Evolutionary conservation across 2,797 vertebrate genomes (phyloP).

Genomic region (Pantherophis vulpinus): DNA sequence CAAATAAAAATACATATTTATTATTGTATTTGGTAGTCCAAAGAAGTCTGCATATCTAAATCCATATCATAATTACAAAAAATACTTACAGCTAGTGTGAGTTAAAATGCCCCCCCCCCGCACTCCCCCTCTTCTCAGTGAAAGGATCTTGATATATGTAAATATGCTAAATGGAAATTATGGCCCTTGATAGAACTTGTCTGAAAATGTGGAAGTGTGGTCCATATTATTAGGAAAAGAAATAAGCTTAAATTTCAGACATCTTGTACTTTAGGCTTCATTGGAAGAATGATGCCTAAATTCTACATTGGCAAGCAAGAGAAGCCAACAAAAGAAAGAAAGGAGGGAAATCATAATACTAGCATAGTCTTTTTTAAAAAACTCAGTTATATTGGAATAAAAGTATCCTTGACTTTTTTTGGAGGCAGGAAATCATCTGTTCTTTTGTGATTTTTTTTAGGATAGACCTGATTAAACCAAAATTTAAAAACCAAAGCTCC

Average conservation of each 20-base stretch:
- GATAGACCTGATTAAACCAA: conserved; percentile 79
- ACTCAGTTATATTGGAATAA: background rate
- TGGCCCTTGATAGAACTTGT: background rate
- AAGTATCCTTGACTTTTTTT: background rate
- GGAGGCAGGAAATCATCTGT: background rate
- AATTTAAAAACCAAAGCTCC: conserved; percentile 62
- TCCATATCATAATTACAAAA: background rate
- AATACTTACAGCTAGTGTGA: background rate
- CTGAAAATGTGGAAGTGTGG: background rate
- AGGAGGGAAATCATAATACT: background rate
- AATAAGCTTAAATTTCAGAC: background rate
- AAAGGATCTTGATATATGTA: background rate
- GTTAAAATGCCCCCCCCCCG: background rate
- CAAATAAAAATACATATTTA: background rate
- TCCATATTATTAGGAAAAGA: background rate
- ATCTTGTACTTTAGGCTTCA: background rate
- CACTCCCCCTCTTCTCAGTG: background rate
- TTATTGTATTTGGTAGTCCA: background rate
- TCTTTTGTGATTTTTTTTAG: conserved; percentile 56
- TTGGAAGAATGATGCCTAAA: background rate
- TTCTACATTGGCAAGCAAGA: background rate
- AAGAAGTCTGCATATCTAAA: background rate
- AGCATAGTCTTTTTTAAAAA: background rate
- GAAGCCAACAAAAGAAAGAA: background rate
- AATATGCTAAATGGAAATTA: background rate